phyloP scores from a whole-genome alignment of 2,113 vertebrate genomes.

The Tupaia chinensis region DNA sequence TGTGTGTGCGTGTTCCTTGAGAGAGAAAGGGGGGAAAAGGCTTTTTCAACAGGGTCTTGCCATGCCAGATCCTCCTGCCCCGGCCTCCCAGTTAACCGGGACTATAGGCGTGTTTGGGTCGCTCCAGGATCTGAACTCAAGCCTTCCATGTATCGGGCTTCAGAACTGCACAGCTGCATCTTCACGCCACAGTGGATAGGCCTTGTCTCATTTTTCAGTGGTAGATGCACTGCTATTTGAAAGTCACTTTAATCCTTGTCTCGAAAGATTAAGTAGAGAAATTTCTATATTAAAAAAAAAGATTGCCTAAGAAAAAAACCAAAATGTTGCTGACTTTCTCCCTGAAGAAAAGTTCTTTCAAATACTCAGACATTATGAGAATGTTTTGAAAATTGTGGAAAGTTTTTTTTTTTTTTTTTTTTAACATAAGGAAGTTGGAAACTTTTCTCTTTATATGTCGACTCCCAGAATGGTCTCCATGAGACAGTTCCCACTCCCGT shows the following conservation, averaged over 20 bases:
- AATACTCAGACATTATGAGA: conserved; percentile 58
- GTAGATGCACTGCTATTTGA: neutral
- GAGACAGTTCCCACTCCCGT: conserved; percentile 82
- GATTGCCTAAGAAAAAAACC: neutral
- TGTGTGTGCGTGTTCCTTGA: no score
- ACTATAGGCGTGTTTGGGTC: no score
- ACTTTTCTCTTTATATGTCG: conserved; percentile 78
- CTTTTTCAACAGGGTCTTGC: no score
- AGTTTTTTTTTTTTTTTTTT: conserved; percentile 72
- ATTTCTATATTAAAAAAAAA: neutral
- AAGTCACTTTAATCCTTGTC: conserved; percentile 64
- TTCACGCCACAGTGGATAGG: no score
- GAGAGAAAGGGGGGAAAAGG: no score
- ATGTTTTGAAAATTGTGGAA: conserved; percentile 78
- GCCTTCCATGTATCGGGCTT: no score
- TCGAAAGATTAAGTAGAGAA: conserved; percentile 52
- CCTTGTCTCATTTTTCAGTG: conserved; percentile 39
- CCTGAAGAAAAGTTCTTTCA: conserved; percentile 28
- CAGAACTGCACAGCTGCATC: no score
- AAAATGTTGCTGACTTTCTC: neutral
- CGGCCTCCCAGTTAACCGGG: no score
- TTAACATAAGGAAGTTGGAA: conserved; percentile 81
- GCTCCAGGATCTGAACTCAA: no score
- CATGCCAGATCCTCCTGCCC: no score
- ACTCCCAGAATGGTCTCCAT: conserved; percentile 78